These are phyloP conservation scores for Eira barbara DNA, from an alignment of 2,113 vertebrate genomes.

Conservation along the genomic window DNA sequence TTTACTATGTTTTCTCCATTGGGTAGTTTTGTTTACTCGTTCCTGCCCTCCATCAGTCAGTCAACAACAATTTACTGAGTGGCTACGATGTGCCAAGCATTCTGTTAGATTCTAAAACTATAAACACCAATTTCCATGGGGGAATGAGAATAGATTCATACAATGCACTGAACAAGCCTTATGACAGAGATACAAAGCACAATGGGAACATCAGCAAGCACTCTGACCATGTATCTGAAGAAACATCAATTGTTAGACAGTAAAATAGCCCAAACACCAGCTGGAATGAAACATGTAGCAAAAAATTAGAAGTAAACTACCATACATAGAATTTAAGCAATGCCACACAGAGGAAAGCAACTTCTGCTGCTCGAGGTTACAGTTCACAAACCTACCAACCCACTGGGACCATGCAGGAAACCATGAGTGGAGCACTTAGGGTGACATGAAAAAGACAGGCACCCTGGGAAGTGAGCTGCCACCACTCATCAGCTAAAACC, in stretches of 20 bases:
- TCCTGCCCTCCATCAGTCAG: neutral
- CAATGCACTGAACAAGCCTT: neutral
- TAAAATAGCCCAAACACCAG: neutral
- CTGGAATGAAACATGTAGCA: neutral
- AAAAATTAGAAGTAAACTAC: neutral
- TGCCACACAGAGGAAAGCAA: neutral
- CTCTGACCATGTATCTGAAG: neutral
- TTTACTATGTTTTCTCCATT: neutral
- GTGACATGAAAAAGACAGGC: rapidly evolving
- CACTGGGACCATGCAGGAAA: neutral
- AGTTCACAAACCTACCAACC: neutral
- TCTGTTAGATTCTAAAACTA: neutral
- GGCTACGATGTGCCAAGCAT: neutral
- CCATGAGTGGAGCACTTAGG: rapidly evolving
- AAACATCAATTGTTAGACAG: neutral
- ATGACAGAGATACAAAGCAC: neutral
- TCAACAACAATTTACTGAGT: neutral
- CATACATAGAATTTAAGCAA: neutral
- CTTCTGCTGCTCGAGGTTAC: neutral
- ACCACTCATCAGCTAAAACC: neutral
- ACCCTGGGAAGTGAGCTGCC: neutral
- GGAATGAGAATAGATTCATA: neutral
- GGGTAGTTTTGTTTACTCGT: neutral
- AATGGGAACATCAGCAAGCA: neutral
- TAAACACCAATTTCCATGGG: neutral